Evolutionary conservation across 2,113 vertebrate species (phyloP).

Genomic region (Rostratula benghalensis): DNA sequence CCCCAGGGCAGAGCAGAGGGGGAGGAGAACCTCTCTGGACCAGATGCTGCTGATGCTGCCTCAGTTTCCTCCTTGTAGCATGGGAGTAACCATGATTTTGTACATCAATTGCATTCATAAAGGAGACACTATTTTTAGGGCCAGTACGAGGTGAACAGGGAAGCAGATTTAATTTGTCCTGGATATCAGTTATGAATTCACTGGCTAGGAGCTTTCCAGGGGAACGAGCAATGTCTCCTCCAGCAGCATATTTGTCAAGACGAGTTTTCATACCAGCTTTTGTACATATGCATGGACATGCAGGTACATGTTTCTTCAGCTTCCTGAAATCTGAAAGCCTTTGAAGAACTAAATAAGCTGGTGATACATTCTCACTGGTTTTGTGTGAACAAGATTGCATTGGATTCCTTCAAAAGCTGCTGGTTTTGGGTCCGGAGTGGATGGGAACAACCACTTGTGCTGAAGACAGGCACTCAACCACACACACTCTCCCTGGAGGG

Average conservation of each 20-base stretch:
- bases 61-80: not conserved
- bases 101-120: not conserved
- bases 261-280: not conserved
- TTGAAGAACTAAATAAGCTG: not conserved
- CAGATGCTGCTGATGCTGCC: not conserved
- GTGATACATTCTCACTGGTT: not conserved
- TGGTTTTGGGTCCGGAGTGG: not conserved
- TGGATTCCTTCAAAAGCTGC: not conserved
- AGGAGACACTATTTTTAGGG: conserved; percentile 7
- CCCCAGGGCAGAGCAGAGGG: no score
- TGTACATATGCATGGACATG: not conserved
- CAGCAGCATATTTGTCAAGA: conserved; percentile 26
- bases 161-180: conserved; percentile 24
- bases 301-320: not conserved
- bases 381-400: not conserved
- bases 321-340: not conserved
- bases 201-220: not conserved
- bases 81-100: not conserved
- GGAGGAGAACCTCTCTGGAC: no score
- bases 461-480: not conserved
- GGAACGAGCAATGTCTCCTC: not conserved
- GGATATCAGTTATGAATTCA: not conserved
- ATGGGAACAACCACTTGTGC: not conserved
- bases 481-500: not conserved
- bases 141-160: not conserved